Conservation (phyloP, 2,888 invertebrate species). For the Orthosia gracilis region DNA sequence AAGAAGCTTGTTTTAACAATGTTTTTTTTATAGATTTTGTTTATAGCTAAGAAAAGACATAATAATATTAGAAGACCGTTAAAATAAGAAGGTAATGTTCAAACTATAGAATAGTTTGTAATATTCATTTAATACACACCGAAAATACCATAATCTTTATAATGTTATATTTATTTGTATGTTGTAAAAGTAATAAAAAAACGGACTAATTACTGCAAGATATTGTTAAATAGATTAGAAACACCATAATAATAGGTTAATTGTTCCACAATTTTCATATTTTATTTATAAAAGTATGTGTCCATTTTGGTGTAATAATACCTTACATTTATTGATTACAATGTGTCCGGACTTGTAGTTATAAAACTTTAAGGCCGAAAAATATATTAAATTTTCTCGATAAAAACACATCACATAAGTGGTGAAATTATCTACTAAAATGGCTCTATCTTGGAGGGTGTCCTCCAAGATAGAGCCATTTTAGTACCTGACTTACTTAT, state of each 20-base stretch:
- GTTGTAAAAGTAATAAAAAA: conserved; percentile 1
- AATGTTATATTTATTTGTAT: conserved; percentile 19
- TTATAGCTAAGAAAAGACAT: conserved; percentile 35
- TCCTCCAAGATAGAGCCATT: too few relatives aligned
- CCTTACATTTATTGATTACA: background rate
- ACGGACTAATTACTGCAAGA: conserved; percentile 25
- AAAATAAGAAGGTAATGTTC: conserved; percentile 43
- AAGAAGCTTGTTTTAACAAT: conserved; percentile 13
- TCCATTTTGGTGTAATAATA: conserved; percentile 11
- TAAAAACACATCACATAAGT: too few relatives aligned
- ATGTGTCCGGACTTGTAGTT: too few relatives aligned
- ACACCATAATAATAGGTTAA: conserved; percentile 19
- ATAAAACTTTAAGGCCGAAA: too few relatives aligned
- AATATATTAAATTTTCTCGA: too few relatives aligned
- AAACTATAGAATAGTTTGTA: conserved; percentile 34
- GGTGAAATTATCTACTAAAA: too few relatives aligned
- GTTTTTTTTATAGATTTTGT: conserved; percentile 22
- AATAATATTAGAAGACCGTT: conserved; percentile 45
- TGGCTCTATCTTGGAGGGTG: too few relatives aligned
- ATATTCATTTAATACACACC: too few relatives aligned
- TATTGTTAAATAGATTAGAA: conserved; percentile 16
- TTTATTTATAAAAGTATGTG: background rate
- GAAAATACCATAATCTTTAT: conserved; percentile 28
- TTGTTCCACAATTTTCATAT: conserved; percentile 11
- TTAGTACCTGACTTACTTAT: too few relatives aligned